A percentile compares a stretch with the other conserved stretches of the same genome.
phyloP scores from a whole-genome alignment of 2,113 vertebrate species.

The Prolemur simus region DNA sequence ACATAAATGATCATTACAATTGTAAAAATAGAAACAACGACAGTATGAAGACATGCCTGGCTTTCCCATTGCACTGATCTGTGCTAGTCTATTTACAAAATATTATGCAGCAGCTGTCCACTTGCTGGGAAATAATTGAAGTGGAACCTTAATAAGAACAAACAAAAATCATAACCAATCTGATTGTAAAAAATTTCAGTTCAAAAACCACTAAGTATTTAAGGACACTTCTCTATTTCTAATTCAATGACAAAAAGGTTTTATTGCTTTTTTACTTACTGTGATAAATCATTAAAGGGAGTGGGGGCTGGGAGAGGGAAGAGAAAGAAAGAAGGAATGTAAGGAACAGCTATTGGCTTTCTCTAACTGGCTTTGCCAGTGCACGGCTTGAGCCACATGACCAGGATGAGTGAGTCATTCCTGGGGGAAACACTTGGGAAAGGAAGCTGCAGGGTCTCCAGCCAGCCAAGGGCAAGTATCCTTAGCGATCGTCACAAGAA shows the following conservation, averaged over 20 bases:
- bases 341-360: not conserved
- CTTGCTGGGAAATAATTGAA: conserved; percentile 40
- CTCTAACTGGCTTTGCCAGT: not conserved
- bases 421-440: not conserved
- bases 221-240: not conserved
- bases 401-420: not conserved
- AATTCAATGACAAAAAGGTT: not conserved
- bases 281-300: not conserved
- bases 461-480: not conserved
- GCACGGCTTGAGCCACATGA: not conserved
- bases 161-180: conserved; percentile 21
- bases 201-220: conserved; percentile 32
- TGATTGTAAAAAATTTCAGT: conserved; percentile 4
- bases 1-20: not conserved
- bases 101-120: not conserved
- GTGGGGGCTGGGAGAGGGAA: not conserved
- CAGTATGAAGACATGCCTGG: conserved; percentile 22
- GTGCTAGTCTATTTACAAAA: conserved; percentile 28
- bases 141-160: not conserved
- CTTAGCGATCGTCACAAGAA: not conserved
- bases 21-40: conserved; percentile 38
- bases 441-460: not conserved
- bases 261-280: conserved; percentile 44
- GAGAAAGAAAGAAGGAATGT: conserved; percentile 25
- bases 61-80: not conserved